Evolutionary conservation across 2,888 invertebrate genomes (phyloP), one percentile per base, ranked within the genome.

Genomic region (Amitus sp.): DNA sequence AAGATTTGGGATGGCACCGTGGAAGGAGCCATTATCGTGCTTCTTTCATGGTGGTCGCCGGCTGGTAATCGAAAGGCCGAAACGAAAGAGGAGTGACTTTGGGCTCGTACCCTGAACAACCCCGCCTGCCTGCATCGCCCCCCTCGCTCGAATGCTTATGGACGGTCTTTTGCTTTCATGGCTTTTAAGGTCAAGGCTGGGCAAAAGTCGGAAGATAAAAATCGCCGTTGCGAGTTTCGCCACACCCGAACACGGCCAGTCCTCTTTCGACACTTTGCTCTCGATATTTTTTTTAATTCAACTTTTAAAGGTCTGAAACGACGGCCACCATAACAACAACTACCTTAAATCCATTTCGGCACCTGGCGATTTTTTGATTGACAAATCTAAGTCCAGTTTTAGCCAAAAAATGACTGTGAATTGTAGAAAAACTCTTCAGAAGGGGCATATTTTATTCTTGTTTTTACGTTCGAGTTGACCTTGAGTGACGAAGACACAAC

Each of bases 31-130:
- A 67, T 69, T 69, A 70, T 72, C 65, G 56, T 68, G 64, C 67
- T 69, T 62, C 47, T 68, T 73, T 73, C 70, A 69, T 58, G 71
- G 71, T 71, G 72, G 71, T 71, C 68, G 72, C 67, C 65, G 58
- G 62, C 62, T 67, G 62, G 65, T 66, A 69, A 67, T 59, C 57
- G 65, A 61, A 67, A 66, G 64, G 65, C 63, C 63, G 66, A 66
- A 50, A 62, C 48, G 68, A 72, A 76, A 73, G 73, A 75, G 78
- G 77, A 77, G 75, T 76, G 75, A 72, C 74, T 73, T 72, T 67
- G 60, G 68, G 63, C 66, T 66, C 66, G 69, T 70, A 68, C 68
- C 65, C 63, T 51, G 69, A 62, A 55, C 69, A 68, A 71, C 69
- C 70, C 75, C 72, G 75, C 75, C 73, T 67, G 62, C 50, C 67